Percentiles rank a stretch among this genome's conserved stretches.
Conservation (phyloP, 30 jellyfish, hydroid and myxozoan genomes). For the Aurelia aurita complex sp. Pacific region DNA sequence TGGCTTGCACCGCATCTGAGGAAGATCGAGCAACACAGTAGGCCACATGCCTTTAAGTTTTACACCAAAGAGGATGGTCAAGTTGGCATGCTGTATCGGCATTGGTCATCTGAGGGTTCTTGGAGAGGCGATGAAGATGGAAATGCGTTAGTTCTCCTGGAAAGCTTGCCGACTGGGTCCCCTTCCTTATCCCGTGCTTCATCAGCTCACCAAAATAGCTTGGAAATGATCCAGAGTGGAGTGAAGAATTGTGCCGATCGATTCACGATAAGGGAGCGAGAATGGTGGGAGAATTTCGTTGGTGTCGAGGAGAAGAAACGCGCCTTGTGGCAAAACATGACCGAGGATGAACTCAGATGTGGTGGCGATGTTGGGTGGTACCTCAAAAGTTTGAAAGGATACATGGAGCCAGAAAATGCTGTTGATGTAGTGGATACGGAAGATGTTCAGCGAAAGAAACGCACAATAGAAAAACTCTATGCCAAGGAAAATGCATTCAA, state of each 20-base stretch:
- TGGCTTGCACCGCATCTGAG: neutral
- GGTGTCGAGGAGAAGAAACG: neutral
- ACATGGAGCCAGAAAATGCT: neutral
- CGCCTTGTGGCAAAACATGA: neutral
- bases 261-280: neutral
- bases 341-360: neutral
- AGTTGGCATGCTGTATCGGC: slow-evolving; percentile 8
- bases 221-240: neutral
- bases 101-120: slow-evolving; percentile 1
- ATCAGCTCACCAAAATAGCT: neutral
- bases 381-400: neutral
- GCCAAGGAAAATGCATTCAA: slow-evolving; percentile 1
- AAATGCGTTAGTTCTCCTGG: neutral
- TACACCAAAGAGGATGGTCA: neutral
- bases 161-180: neutral
- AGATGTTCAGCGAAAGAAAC: neutral
- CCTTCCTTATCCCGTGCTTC: neutral
- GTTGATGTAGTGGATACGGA: neutral
- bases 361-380: neutral
- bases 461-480: neutral
- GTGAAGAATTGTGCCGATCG: neutral
- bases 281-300: neutral
- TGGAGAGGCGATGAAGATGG: slow-evolving; percentile 5
- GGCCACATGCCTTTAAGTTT: slow-evolving; percentile 31
- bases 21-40: slow-evolving; percentile 3